Percentiles rank a stretch among this genome's conserved stretches.
Conservation (phyloP, 2,888 invertebrate genomes). For the Hypselothyrea guttata region DNA sequence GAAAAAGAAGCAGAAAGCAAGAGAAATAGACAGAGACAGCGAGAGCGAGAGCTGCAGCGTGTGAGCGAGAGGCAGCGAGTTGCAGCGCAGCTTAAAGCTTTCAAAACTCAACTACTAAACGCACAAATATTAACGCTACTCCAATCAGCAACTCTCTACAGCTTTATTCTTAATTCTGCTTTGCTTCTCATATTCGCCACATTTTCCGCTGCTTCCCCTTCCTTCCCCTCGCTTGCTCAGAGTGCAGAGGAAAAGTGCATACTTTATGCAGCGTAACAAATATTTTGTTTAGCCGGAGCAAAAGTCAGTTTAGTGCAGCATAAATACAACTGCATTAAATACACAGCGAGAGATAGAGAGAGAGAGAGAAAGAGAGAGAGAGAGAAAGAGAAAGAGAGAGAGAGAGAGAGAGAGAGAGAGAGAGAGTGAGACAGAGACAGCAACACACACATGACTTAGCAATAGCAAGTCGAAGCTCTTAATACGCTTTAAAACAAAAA, state of each 20-base stretch:
- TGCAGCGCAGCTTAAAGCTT: neutral
- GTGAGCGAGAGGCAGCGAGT: neutral
- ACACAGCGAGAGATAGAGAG: constrained; percentile 22
- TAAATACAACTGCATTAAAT: constrained; percentile 53
- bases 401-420: constrained; percentile 13
- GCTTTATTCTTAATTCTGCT: too few relatives aligned
- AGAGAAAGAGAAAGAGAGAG: too few relatives aligned
- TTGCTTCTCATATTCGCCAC: too few relatives aligned
- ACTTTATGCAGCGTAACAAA: constrained; percentile 57
- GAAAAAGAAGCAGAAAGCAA: too few relatives aligned
- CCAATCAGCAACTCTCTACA: too few relatives aligned
- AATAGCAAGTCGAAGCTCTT: neutral
- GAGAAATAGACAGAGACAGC: neutral
- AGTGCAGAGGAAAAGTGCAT: constrained; percentile 36
- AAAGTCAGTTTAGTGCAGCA: constrained; percentile 72
- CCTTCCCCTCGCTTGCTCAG: neutral
- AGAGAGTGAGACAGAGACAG: constrained; percentile 2
- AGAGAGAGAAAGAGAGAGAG: constrained; percentile 4
- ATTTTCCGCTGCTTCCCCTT: neutral
- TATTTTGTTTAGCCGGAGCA: constrained; percentile 74
- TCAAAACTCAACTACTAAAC: neutral
- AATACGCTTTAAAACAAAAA: too few relatives aligned
- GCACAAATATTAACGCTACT: too few relatives aligned
- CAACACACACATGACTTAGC: constrained; percentile 3
- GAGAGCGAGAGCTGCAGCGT: neutral